Conservation (phyloP, 2,797 vertebrate genomes). For the Gymnocypris eckloni region DNA sequence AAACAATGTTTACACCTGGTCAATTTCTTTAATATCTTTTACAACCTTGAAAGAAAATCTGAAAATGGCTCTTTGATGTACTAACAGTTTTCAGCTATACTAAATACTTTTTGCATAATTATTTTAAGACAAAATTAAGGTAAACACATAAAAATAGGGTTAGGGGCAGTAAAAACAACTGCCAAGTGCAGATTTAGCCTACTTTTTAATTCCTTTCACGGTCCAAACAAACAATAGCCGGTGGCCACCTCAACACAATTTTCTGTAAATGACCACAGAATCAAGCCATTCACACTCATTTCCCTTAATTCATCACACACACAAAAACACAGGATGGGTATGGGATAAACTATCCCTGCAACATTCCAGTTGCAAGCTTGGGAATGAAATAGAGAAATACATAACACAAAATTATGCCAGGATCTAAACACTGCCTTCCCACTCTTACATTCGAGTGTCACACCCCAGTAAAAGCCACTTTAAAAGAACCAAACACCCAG, state of each 20-base stretch:
- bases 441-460: constrained; percentile 22
- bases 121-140: neutral
- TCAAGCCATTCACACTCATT: constrained; percentile 21
- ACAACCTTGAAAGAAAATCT: neutral
- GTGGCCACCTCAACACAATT: neutral
- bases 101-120: neutral
- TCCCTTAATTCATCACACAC: constrained; percentile 34
- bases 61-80: neutral
- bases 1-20: neutral
- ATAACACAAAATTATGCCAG: constrained; percentile 32
- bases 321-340: constrained; percentile 16
- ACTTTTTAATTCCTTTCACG: neutral
- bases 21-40: neutral
- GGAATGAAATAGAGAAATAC: constrained; percentile 22
- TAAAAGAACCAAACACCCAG: constrained; percentile 54
- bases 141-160: neutral
- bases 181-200: neutral
- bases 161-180: neutral
- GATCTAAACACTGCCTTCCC: constrained; percentile 51
- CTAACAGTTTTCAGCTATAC: neutral
- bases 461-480: constrained; percentile 43
- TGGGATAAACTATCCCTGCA: constrained; percentile 16
- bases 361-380: constrained; percentile 24
- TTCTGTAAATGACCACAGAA: constrained; percentile 16
- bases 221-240: neutral